These are phyloP conservation scores for Diachasmimorpha longicaudata DNA, from an alignment of 1,140 invertebrate genomes.

Conservation along the genomic window DNA sequence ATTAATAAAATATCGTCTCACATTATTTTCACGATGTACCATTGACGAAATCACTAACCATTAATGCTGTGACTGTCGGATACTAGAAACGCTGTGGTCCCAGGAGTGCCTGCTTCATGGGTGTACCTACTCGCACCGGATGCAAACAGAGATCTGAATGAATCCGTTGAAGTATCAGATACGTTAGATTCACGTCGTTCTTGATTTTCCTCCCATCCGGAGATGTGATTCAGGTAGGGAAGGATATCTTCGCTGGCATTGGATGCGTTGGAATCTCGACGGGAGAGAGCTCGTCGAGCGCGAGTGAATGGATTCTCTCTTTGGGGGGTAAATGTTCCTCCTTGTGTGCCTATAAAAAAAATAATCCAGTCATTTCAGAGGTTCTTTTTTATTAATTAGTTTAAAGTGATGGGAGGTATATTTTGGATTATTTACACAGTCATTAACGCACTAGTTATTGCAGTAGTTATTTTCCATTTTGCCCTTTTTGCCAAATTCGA, in stretches of 20 bases:
- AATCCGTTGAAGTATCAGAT: slow-evolving; percentile 34
- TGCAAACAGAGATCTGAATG: slow-evolving; percentile 30
- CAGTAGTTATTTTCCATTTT: too few species aligned
- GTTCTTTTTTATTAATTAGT: too few species aligned
- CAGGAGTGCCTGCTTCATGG: slow-evolving; percentile 36
- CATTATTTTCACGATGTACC: too few species aligned
- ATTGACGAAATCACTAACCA: slow-evolving; percentile 44
- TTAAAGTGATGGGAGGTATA: too few species aligned
- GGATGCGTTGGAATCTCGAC: slow-evolving; percentile 25
- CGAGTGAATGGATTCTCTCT: slow-evolving; percentile 62
- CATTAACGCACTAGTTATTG: too few species aligned
- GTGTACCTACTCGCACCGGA: slow-evolving; percentile 27
- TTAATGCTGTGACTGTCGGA: slow-evolving; percentile 56
- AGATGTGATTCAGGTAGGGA: slow-evolving; percentile 50
- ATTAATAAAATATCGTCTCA: too few species aligned
- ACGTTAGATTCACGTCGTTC: slow-evolving; percentile 26
- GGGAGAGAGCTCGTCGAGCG: slow-evolving; percentile 30
- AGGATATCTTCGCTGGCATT: slow-evolving; percentile 20
- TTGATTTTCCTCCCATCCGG: slow-evolving; percentile 32
- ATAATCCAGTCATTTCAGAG: neutral
- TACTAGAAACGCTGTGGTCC: slow-evolving; percentile 41
- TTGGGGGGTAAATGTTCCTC: slow-evolving; percentile 71
- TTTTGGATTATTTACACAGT: too few species aligned
- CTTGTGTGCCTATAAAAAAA: slow-evolving; percentile 60
- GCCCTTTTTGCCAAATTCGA: too few species aligned